A percentile compares a stretch with the other conserved stretches of the same genome.
These are phyloP conservation scores for Odocoileus hemionus DNA, from an alignment of 2,113 vertebrate species.

Conservation along the genomic window DNA sequence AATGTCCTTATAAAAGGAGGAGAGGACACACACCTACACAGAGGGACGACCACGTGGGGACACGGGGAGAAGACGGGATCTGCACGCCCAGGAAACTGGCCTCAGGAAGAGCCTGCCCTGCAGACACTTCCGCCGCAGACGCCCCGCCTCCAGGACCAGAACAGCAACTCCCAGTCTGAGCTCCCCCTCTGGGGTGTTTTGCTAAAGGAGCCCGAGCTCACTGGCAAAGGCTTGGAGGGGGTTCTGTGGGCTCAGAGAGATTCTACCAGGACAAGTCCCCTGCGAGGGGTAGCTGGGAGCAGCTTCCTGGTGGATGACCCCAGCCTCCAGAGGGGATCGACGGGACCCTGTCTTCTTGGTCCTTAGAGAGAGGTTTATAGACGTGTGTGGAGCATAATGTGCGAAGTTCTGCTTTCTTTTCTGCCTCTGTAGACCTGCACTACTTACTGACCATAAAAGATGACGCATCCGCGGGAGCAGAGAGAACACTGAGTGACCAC, in stretches of 20 bases:
- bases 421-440: not conserved
- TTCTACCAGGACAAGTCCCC: not conserved
- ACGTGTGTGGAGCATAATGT: too few species aligned
- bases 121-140: accelerated
- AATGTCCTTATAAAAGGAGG: not conserved
- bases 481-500: too few species aligned
- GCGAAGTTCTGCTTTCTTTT: not conserved
- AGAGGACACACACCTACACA: not conserved
- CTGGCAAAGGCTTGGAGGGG: too few species aligned
- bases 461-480: too few species aligned
- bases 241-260: not conserved
- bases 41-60: accelerated
- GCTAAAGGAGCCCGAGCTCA: accelerated
- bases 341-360: not conserved
- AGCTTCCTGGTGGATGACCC: too few species aligned
- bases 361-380: not conserved
- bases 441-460: not conserved
- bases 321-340: not conserved
- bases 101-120: not conserved
- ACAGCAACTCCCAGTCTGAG: too few species aligned
- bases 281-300: accelerated
- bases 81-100: not conserved
- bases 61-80: accelerated
- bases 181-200: not conserved
- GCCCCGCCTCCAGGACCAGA: not conserved